Conservation (phyloP, 1,140 invertebrate species). For the Magallana angulata region DNA sequence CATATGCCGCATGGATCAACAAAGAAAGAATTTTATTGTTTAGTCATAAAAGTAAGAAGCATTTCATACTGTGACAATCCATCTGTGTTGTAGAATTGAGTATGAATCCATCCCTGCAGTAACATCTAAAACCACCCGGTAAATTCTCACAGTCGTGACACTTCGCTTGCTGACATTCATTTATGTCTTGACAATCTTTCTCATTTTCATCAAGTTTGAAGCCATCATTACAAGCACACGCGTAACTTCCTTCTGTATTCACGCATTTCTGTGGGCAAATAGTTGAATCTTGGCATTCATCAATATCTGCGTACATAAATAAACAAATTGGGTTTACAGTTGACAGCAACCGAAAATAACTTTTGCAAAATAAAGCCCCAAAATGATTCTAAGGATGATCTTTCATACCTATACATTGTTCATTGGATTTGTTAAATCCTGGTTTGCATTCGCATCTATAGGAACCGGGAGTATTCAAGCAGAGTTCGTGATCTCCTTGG, state of each 20-base stretch:
- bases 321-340: neutral
- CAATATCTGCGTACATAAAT: conserved; percentile 6
- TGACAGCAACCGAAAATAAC: neutral
- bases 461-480: conserved; percentile 47
- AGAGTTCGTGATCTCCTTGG: neutral
- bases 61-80: neutral
- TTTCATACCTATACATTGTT: neutral
- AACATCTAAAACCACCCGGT: neutral
- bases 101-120: neutral
- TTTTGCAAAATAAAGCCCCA: neutral
- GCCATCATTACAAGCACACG: conserved; percentile 37
- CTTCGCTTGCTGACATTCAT: neutral
- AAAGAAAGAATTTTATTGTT: too few species aligned
- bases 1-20: too few species aligned
- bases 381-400: too few species aligned
- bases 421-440: conserved; percentile 1
- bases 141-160: neutral
- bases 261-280: conserved; percentile 38
- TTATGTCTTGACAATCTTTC: neutral
- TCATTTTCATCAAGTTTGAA: neutral
- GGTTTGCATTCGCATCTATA: conserved; percentile 47
- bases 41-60: too few species aligned
- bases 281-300: conserved; percentile 26
- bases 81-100: neutral
- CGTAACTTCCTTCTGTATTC: conserved; percentile 38